phyloP scores from a whole-genome alignment of 92 coral and sea anemone species.

The Epizoanthus scotinus region DNA sequence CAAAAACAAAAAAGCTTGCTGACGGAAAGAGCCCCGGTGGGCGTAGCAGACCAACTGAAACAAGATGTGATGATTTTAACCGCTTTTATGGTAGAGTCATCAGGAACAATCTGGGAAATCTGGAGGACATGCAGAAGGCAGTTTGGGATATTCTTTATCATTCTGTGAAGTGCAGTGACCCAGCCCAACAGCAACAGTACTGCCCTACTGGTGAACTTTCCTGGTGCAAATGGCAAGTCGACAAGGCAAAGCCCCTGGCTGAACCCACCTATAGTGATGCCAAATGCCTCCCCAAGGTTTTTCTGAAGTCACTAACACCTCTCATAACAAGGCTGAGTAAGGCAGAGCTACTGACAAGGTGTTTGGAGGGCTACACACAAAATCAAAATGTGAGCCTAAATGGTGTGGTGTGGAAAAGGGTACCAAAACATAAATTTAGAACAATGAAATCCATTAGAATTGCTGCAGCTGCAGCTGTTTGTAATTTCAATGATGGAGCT shows the following conservation, averaged over 20 bases:
- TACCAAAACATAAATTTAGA: slow-evolving; percentile 12
- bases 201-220: slow-evolving; percentile 9
- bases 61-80: not conserved
- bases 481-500: slow-evolving; percentile 17
- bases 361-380: slow-evolving; percentile 1
- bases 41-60: not conserved
- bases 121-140: not conserved
- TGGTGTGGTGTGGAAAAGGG: not conserved
- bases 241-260: slow-evolving; percentile 6
- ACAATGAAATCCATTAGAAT: not conserved
- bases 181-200: slow-evolving; percentile 16
- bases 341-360: slow-evolving; percentile 12
- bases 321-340: slow-evolving; percentile 4
- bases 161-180: slow-evolving; percentile 19
- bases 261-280: slow-evolving; percentile 9
- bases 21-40: slow-evolving; percentile 20
- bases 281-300: slow-evolving; percentile 20
- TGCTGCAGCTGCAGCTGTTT: slow-evolving; percentile 34
- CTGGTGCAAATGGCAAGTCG: slow-evolving; percentile 25
- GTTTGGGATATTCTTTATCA: slow-evolving; percentile 25
- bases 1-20: slow-evolving; percentile 13
- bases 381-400: slow-evolving; percentile 1
- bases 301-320: slow-evolving; percentile 1
- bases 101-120: slow-evolving; percentile 2
- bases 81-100: not conserved